These are phyloP conservation scores for Sebastes schlegelii DNA, from an alignment of 2,113 vertebrate genomes.

Conservation along the genomic window DNA sequence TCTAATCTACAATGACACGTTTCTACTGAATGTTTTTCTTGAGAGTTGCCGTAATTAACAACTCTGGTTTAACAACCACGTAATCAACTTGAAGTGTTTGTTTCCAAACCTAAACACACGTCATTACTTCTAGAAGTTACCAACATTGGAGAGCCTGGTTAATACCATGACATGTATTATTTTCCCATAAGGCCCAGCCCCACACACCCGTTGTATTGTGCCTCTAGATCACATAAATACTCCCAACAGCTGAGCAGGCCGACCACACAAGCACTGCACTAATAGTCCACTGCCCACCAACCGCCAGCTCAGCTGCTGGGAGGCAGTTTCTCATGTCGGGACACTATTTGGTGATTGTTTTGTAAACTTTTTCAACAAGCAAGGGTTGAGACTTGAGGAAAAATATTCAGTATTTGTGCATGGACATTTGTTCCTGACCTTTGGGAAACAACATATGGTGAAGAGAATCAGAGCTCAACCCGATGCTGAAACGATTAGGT, in stretches of 20 bases:
- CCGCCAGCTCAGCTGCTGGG: conserved; percentile 39
- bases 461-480: neutral
- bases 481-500: neutral
- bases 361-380: conserved; percentile 41
- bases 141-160: neutral
- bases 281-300: conserved; percentile 30
- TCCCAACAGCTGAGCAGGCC: conserved; percentile 42
- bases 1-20: conserved; percentile 8
- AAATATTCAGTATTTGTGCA: conserved; percentile 5
- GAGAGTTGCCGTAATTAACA: conserved; percentile 6
- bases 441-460: neutral
- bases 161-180: neutral
- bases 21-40: neutral
- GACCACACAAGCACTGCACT: conserved; percentile 19
- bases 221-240: conserved; percentile 35
- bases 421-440: neutral
- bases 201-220: conserved; percentile 43
- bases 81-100: neutral
- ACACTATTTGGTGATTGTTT: conserved; percentile 30
- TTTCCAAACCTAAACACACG: conserved; percentile 6
- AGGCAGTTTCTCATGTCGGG: conserved; percentile 10
- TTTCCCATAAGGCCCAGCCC: conserved; percentile 8
- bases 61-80: neutral
- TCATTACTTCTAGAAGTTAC: neutral
- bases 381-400: neutral